Base-by-base conservation (phyloP, 1,140 invertebrate species). In the Saccostrea cuccullata region DNA sequence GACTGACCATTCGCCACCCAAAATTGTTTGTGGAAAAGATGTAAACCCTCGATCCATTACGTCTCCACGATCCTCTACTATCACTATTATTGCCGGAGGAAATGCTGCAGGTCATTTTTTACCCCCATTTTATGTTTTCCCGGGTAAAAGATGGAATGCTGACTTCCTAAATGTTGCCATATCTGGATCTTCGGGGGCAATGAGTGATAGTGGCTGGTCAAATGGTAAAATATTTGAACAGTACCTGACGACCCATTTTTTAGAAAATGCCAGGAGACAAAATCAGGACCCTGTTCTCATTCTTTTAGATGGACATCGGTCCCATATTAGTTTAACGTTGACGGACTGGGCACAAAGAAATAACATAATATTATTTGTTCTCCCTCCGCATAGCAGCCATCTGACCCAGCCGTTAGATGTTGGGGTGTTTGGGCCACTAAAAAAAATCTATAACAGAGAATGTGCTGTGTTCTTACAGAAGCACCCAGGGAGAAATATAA, bases 71-170 rank as follows among this genome's bases (percentile, higher is more conserved):
- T 58, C 56, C 3, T 17, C 56, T 15, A 58, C 56, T 2, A 17
- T 58, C 56, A 58, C 56, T 6, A 47, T 58, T 12, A 58, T 58
- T 58, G 56, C 9, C 17, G 56, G 55, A 55, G 86, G 73, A 73
- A 90, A 86, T 86, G 88, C 90, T 23, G 0, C 73, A 9, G 86
- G 87, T 0, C 88, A 84, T 20, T n/a, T 87, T 84, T 30, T 87
- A 0, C 85, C 84, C 17, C 86, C 84, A 30, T 87, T 82, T 83
- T 90, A 82, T 82, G 73, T 90, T 20, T 90, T 90, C 36, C 67
- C 30, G 2, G 55, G 89, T 20, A 87, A 88, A 36, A 82, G 83
- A 47, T 82, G 64, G 83, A 70, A 26, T 60, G 40, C 55, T 9
- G 64, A n/a, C n/a, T n/a, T n/a, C n/a, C n/a, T n/a, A n/a, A n/a